A percentile compares a stretch with the other conserved stretches of the same genome.
These are phyloP conservation scores for Cerastis leucographa DNA, from an alignment of 2,888 invertebrate species.

Conservation along the genomic window DNA sequence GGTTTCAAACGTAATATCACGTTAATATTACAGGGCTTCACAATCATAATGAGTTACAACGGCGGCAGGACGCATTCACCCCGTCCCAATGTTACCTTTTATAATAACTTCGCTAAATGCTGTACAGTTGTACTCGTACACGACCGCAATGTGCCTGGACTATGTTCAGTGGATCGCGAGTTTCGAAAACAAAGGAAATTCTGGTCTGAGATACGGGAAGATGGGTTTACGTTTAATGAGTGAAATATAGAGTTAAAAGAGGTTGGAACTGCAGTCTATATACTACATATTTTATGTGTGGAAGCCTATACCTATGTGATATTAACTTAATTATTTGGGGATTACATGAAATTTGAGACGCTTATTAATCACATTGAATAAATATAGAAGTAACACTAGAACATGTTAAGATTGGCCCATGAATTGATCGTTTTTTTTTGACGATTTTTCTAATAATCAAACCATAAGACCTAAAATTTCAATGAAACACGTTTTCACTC, in stretches of 20 bases:
- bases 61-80: constrained; percentile 39
- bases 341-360: not conserved
- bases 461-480: not conserved
- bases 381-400: not conserved
- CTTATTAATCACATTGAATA: not conserved
- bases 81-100: constrained; percentile 32
- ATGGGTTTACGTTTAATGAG: constrained; percentile 9
- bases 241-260: constrained; percentile 6
- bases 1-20: constrained; percentile 12
- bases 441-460: not conserved
- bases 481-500: not conserved
- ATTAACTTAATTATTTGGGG: not conserved
- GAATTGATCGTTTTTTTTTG: not conserved
- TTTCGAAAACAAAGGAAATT: constrained; percentile 20
- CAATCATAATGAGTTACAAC: constrained; percentile 37
- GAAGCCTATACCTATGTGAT: not conserved
- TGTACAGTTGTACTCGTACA: constrained; percentile 15
- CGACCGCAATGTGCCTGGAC: constrained; percentile 20
- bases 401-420: not conserved
- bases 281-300: not conserved
- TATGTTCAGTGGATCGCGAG: constrained; percentile 20
- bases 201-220: constrained; percentile 2
- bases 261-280: not conserved
- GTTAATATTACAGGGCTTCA: constrained; percentile 22
- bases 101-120: constrained; percentile 47